Evolutionary conservation across 2,888 invertebrate genomes (phyloP).

Genomic region (Chymomyza caudatula): DNA sequence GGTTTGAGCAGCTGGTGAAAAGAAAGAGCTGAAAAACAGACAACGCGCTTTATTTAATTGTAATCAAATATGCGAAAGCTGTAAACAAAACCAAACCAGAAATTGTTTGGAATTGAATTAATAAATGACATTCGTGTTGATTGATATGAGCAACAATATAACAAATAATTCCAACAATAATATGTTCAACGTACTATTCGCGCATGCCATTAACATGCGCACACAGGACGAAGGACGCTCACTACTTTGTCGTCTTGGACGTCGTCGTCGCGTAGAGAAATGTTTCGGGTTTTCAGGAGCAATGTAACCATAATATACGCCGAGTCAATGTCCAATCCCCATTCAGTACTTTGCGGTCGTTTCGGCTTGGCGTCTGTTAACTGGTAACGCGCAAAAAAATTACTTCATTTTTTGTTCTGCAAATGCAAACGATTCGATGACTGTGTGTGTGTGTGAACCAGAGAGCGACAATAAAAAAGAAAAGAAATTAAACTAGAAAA

Average conservation of each 20-base stretch:
- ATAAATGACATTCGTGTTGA: not conserved
- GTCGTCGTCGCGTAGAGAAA: constrained; percentile 23
- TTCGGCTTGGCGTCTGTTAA: constrained; percentile 40
- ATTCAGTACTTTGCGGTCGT: constrained; percentile 52
- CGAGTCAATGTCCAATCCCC: constrained; percentile 1
- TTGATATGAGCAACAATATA: not conserved
- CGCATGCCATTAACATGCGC: not conserved
- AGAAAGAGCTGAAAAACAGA: not conserved
- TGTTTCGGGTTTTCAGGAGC: constrained; percentile 18
- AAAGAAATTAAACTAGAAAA: constrained; percentile 28
- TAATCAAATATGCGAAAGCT: not conserved
- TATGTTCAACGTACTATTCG: not conserved
- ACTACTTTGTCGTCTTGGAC: not conserved
- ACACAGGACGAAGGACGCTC: constrained; percentile 40
- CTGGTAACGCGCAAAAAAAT: constrained; percentile 11
- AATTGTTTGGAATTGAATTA: constrained; percentile 1
- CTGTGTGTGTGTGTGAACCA: constrained; percentile 13
- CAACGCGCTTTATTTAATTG: constrained; percentile 8
- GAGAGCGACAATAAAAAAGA: constrained; percentile 13
- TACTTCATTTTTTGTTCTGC: constrained; percentile 5
- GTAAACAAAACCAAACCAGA: not conserved
- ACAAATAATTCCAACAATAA: too few species aligned
- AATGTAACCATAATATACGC: constrained; percentile 20
- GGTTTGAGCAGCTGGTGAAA: not conserved
- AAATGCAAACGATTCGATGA: constrained; percentile 11